phyloP scores from a whole-genome alignment of 2,888 invertebrate genomes.

The Acrobeloides nanus region DNA sequence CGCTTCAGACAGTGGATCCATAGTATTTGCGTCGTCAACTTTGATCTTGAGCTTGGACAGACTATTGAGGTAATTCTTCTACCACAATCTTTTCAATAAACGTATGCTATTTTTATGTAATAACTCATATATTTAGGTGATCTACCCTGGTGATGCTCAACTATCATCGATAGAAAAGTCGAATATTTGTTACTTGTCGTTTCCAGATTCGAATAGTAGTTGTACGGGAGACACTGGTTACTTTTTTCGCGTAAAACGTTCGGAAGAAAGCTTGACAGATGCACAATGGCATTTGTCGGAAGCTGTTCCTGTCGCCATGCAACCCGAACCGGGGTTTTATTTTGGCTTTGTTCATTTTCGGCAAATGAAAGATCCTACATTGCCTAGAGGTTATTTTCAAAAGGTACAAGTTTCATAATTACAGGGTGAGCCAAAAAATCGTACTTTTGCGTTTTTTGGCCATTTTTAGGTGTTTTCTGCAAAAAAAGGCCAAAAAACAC shows the following conservation, averaged over 20 bases:
- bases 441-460: too few relatives aligned
- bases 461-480: too few relatives aligned
- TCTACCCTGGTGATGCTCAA: conserved; percentile 71
- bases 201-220: conserved; percentile 83
- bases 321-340: conserved; percentile 76
- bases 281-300: neutral
- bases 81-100: conserved; percentile 2
- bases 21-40: conserved; percentile 94
- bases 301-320: conserved; percentile 46
- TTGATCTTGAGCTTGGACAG: conserved; percentile 95
- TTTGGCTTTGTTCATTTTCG: conserved; percentile 98
- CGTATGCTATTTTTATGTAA: conserved; percentile 11
- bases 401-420: conserved; percentile 63
- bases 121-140: conserved; percentile 60
- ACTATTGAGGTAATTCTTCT: conserved; percentile 71
- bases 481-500: too few relatives aligned
- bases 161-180: conserved; percentile 59
- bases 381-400: conserved; percentile 95
- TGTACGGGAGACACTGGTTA: conserved; percentile 98
- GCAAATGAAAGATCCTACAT: conserved; percentile 80
- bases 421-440: too few relatives aligned
- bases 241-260: conserved; percentile 74
- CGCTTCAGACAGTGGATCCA: conserved; percentile 70
- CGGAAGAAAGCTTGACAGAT: conserved; percentile 2
- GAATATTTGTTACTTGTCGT: conserved; percentile 87